These are phyloP conservation scores for Lemur catta DNA, from an alignment of 2,797 vertebrate genomes.

Conservation along the genomic window DNA sequence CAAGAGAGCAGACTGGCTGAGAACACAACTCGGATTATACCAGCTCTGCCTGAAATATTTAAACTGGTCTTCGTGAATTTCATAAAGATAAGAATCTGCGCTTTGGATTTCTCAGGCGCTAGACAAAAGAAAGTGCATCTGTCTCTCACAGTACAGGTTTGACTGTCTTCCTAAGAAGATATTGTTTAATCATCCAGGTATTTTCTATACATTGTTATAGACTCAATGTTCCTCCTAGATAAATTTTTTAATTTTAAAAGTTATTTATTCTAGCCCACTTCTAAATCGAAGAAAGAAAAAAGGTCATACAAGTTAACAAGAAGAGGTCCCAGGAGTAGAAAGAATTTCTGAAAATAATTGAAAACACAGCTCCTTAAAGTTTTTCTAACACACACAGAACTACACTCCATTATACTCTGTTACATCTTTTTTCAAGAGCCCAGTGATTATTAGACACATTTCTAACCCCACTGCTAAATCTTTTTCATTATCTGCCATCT, in stretches of 20 bases:
- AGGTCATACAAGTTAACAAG: not conserved
- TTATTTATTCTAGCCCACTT: not conserved
- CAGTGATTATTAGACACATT: not conserved
- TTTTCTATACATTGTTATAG: not conserved
- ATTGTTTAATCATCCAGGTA: not conserved
- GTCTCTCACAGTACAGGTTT: not conserved
- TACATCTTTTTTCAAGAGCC: not conserved
- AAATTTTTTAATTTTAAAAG: not conserved
- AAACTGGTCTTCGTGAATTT: not conserved
- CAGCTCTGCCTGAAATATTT: not conserved
- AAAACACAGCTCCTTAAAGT: not conserved
- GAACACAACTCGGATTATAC: not conserved
- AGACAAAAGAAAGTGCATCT: not conserved
- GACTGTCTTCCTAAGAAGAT: not conserved
- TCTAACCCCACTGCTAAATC: not conserved
- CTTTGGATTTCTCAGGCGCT: not conserved
- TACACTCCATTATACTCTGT: not conserved
- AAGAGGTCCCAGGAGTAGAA: not conserved
- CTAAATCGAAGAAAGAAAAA: conserved; percentile 16
- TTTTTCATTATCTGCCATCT: not conserved
- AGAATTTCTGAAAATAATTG: conserved; percentile 23
- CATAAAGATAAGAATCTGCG: not conserved
- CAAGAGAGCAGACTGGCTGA: not conserved
- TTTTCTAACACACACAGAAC: not conserved
- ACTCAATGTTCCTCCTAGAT: not conserved